Percentiles rank a stretch among this genome's conserved stretches.
Conservation (phyloP, 2,797 vertebrate genomes). For the Periophthalmus magnuspinnatus region DNA sequence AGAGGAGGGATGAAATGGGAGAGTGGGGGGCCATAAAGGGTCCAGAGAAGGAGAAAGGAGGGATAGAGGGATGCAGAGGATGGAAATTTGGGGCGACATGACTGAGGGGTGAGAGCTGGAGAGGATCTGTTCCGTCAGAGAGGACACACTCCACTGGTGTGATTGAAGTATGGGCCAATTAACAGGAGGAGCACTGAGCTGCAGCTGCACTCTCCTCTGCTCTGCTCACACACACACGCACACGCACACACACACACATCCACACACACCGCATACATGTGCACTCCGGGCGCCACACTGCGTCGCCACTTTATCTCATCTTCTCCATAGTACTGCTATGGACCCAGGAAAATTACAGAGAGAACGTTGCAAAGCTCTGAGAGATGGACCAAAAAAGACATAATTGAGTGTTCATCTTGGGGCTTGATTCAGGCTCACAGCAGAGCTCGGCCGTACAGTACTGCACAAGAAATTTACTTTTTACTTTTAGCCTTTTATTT, state of each 20-base stretch:
- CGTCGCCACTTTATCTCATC: slow-evolving; percentile 57
- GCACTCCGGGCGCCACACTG: slow-evolving; percentile 47
- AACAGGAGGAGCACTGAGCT: slow-evolving; percentile 75
- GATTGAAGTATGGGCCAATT: slow-evolving; percentile 79
- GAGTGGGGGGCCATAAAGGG: background rate
- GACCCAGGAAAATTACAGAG: slow-evolving; percentile 49
- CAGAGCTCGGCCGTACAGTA: slow-evolving; percentile 33
- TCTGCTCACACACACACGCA: slow-evolving; percentile 54
- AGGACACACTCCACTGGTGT: slow-evolving; percentile 77
- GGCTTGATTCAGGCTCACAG: slow-evolving; percentile 22
- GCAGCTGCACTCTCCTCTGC: slow-evolving; percentile 75
- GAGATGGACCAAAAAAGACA: slow-evolving; percentile 24
- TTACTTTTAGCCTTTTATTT: too few species aligned
- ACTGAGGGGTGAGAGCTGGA: slow-evolving; percentile 34
- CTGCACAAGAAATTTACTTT: too few species aligned
- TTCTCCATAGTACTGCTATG: slow-evolving; percentile 44
- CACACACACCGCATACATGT: slow-evolving; percentile 45
- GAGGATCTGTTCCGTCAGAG: slow-evolving; percentile 73
- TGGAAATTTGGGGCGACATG: slow-evolving; percentile 10
- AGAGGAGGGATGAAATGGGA: slow-evolving; percentile 15
- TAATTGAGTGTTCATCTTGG: slow-evolving; percentile 35
- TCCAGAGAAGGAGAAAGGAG: slow-evolving; percentile 25
- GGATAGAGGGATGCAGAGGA: background rate
- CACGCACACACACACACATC: slow-evolving; percentile 13
- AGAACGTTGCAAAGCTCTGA: slow-evolving; percentile 41